Evolutionary conservation across 1,140 invertebrate species (phyloP).

Genomic region (Sweltsa coloradensis): DNA sequence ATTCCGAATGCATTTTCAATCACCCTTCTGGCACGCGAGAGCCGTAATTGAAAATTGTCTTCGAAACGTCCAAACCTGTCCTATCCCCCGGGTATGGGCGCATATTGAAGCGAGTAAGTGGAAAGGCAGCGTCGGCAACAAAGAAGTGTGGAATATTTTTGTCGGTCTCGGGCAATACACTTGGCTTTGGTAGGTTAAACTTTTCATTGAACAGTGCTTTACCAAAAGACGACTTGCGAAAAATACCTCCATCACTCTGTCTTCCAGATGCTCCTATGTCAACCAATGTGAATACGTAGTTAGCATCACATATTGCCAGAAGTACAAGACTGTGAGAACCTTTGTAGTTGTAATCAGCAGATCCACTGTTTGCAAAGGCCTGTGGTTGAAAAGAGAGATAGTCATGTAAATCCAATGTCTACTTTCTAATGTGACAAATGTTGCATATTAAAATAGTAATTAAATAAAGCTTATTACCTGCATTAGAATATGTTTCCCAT

Average conservation of each 20-base stretch:
- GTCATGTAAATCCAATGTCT: too few species aligned
- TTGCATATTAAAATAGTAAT: too few species aligned
- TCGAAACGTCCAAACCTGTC: constrained; percentile 15
- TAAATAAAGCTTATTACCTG: too few species aligned
- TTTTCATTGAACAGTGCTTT: constrained; percentile 19
- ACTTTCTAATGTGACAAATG: too few species aligned
- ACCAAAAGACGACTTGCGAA: constrained; percentile 22
- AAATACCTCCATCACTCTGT: constrained; percentile 23
- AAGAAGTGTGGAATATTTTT: constrained; percentile 10
- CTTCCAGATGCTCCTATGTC: constrained; percentile 26
- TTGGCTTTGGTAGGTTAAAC: constrained; percentile 18
- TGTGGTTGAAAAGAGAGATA: too few species aligned
- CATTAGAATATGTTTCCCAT: constrained; percentile 29
- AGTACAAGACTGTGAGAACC: constrained; percentile 28
- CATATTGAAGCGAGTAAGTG: constrained; percentile 15
- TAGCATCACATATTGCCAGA: constrained; percentile 28
- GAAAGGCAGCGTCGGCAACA: constrained; percentile 20
- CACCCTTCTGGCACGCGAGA: constrained; percentile 24
- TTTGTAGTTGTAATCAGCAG: constrained; percentile 32
- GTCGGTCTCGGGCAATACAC: constrained; percentile 10
- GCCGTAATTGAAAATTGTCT: constrained; percentile 15
- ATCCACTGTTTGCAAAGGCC: constrained; percentile 18
- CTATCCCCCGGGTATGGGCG: constrained; percentile 15
- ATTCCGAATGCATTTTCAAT: constrained; percentile 40
- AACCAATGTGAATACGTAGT: constrained; percentile 25